Conservation (phyloP, 2,113 vertebrate species). For the human region GRCh38 chr3:12929001-12929500, state of each 20-base stretch:
- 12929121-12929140: background rate
- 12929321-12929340: too few relatives aligned
- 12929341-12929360: background rate
- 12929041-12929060: background rate
- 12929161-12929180: background rate
- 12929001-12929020: background rate
- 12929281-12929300: background rate
- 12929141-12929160: background rate
- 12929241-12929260: background rate
- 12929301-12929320: background rate
- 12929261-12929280: background rate
- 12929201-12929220: background rate
- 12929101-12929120: background rate
- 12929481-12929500: background rate
- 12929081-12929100: background rate
- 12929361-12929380: too few relatives aligned
- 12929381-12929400: accelerated
- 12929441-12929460: background rate
- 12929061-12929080: background rate
- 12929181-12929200: background rate
- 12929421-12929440: background rate
- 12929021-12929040: background rate
- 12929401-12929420: background rate
- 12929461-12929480: background rate
- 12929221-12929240: background rate